Percentiles rank a stretch among this genome's conserved stretches.
Conservation (phyloP, 1,140 invertebrate species). For the Tetraneura akinire region DNA sequence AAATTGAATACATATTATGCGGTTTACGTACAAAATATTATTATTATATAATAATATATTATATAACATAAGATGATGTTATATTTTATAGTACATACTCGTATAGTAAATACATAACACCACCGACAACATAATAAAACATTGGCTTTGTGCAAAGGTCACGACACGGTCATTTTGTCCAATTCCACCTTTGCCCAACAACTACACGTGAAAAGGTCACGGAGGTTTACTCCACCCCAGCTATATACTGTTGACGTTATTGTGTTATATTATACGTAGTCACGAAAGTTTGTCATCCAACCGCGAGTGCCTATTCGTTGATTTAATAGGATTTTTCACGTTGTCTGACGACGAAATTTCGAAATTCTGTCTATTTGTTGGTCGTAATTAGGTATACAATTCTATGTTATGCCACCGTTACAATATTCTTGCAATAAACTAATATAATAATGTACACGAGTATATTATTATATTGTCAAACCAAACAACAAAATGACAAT, state of each 20-base stretch:
- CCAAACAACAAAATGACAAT: too few species aligned
- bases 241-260: not conserved
- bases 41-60: not conserved
- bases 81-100: too few species aligned
- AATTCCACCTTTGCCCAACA: not conserved
- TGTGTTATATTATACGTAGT: not conserved
- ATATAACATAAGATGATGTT: too few species aligned
- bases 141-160: not conserved
- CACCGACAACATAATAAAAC: constrained; percentile 4
- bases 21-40: not conserved
- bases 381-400: too few species aligned
- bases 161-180: not conserved
- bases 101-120: too few species aligned
- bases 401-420: too few species aligned
- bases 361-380: too few species aligned
- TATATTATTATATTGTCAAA: too few species aligned
- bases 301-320: not conserved
- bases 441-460: too few species aligned
- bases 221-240: not conserved
- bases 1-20: too few species aligned
- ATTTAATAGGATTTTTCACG: constrained; percentile 3
- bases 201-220: not conserved
- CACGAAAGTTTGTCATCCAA: not conserved
- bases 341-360: not conserved
- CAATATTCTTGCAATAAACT: too few species aligned